A percentile compares a stretch with the other conserved stretches of the same genome.
These are phyloP conservation scores for Serranochromis macrocephalus DNA, from an alignment of 2,113 vertebrate species.

Conservation along the genomic window DNA sequence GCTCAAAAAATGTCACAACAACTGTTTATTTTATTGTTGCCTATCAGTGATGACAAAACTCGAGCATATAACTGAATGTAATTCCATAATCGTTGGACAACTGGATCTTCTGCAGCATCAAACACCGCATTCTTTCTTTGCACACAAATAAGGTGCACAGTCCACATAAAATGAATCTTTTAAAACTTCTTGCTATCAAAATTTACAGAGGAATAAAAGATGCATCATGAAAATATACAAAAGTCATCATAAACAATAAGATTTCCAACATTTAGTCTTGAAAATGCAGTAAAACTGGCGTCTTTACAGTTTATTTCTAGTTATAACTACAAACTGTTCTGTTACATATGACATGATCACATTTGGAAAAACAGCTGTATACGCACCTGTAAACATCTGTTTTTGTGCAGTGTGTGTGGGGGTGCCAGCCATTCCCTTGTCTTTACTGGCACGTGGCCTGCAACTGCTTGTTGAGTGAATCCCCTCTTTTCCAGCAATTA, in stretches of 20 bases:
- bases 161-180: neutral
- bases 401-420: neutral
- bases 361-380: neutral
- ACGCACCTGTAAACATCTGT: constrained; percentile 7
- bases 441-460: constrained; percentile 43
- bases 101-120: neutral
- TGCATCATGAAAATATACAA: neutral
- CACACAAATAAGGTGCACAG: neutral
- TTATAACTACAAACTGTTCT: neutral
- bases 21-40: neutral
- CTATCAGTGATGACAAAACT: neutral
- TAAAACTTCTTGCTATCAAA: neutral
- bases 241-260: neutral
- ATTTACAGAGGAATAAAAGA: neutral
- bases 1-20: neutral
- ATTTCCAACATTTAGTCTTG: neutral
- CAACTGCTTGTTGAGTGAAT: constrained; percentile 52
- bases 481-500: constrained; percentile 48
- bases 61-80: neutral
- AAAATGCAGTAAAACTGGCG: neutral
- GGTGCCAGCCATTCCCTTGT: constrained; percentile 5
- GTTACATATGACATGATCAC: neutral
- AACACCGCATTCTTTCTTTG: neutral
- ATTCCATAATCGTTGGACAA: neutral
- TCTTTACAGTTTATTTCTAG: neutral